phyloP scores from a whole-genome alignment of 2,797 vertebrate genomes.

The Enteromius viviparus region DNA sequence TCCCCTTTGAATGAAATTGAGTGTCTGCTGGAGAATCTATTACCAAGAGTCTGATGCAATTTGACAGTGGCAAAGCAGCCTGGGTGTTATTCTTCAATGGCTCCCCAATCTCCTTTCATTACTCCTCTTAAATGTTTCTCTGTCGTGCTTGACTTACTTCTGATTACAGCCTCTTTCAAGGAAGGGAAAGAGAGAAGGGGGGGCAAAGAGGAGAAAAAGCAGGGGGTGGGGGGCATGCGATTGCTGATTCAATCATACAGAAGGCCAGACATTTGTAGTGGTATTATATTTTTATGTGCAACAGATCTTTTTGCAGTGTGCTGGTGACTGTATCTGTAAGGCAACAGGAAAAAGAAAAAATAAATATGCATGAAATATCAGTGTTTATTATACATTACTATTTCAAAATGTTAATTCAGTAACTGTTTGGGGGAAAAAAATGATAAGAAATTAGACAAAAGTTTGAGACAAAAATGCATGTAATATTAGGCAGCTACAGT shows the following conservation, averaged over 20 bases:
- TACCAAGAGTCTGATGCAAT: slow-evolving; percentile 90
- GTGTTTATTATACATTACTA: not conserved
- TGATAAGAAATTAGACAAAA: not conserved
- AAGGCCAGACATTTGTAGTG: slow-evolving; percentile 32
- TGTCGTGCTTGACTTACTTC: slow-evolving; percentile 90
- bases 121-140: slow-evolving; percentile 93
- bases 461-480: not conserved
- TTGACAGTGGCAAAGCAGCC: slow-evolving; percentile 86
- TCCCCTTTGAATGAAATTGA: slow-evolving; percentile 92
- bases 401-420: not conserved
- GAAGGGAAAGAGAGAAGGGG: slow-evolving; percentile 22
- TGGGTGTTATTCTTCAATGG: slow-evolving; percentile 90
- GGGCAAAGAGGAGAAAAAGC: slow-evolving; percentile 14
- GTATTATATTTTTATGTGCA: slow-evolving; percentile 41
- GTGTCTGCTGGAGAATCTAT: slow-evolving; percentile 92
- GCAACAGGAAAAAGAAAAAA: not conserved
- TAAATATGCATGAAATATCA: not conserved
- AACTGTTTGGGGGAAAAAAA: not conserved
- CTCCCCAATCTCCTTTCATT: slow-evolving; percentile 89
- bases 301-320: not conserved
- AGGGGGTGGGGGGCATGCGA: not conserved
- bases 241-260: slow-evolving; percentile 43
- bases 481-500: not conserved
- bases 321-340: not conserved
- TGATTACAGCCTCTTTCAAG: slow-evolving; percentile 82